Base-by-base conservation (phyloP, 1,140 invertebrate species). In the Sycophila sp. region DNA sequence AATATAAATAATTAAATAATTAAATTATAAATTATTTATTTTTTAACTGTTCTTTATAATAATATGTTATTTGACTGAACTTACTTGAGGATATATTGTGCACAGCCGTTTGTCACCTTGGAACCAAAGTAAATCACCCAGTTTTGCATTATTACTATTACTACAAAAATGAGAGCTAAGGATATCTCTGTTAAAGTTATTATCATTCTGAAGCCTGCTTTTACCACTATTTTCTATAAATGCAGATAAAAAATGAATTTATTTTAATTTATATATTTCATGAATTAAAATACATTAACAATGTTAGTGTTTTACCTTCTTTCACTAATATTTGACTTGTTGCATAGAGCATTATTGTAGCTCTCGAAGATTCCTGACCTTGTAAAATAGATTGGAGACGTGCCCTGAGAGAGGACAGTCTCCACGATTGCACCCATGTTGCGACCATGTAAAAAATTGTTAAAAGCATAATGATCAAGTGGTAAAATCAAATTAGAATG, bases 391-490 rank as follows among this genome's bases (percentile, higher is more conserved):
- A 53, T 49, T 71, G 68, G 7, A 86, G 69, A 36, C 78, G 72
- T 58, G 81, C 76, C 72, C 86, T 87, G 47, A 91, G 80, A n/a
- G 86, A 85, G 60, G 86, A 87, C 17, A 92, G 82, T 67, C 89
- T 86, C 87, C 89, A 91, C 72, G 90, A 89, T 77, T 92, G 91
- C 65, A 92, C 73, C 79, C 90, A 88, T 13, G 91, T 92, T 32
- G 91, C 89, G 77, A 91, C 87, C 86, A 91, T 88, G 78, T 92
- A 92, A 82, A 89, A 90, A 32, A 92, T 75, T 26, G 91, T 92
- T 59, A 92, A 82, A 68, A 91, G 78, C 89, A 90, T 90, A 60
- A 55, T 36, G 13, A 13, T 32, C n/a, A n/a, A 8, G 30, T 49
- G 0, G 2, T 13, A 22, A 49, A 3, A 32, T 15, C 28, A 55